Percentiles rank a stretch among this genome's conserved stretches.
Evolutionary conservation across 2,888 invertebrate genomes (phyloP).

Genomic region (Neria commutata): DNA sequence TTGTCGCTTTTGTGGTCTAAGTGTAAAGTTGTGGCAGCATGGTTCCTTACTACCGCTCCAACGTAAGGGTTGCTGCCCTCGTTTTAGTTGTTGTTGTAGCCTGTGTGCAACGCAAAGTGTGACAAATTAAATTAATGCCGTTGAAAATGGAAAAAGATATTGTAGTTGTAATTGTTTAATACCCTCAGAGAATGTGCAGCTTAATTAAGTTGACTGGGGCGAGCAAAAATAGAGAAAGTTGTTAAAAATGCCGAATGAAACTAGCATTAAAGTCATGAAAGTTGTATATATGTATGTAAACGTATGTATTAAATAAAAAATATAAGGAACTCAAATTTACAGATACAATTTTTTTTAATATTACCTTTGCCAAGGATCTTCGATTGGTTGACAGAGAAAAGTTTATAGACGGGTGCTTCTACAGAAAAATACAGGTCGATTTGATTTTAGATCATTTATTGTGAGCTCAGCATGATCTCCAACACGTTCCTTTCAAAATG

Average conservation of each 20-base stretch:
- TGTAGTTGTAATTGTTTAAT: slow-evolving; percentile 52
- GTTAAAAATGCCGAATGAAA: neutral
- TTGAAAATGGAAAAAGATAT: slow-evolving; percentile 41
- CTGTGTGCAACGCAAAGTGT: slow-evolving; percentile 37
- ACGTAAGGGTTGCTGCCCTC: slow-evolving; percentile 5
- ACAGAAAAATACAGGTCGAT: too few species aligned
- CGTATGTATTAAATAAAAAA: too few species aligned
- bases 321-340: too few species aligned
- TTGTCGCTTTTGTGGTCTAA: slow-evolving; percentile 21
- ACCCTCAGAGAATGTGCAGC: slow-evolving; percentile 33
- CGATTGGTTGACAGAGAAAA: too few species aligned
- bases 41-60: slow-evolving; percentile 1
- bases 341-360: too few species aligned
- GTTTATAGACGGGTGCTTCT: too few species aligned
- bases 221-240: neutral
- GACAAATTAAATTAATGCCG: slow-evolving; percentile 52
- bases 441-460: too few species aligned
- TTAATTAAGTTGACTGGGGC: slow-evolving; percentile 24
- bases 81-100: neutral
- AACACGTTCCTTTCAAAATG: too few species aligned
- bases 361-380: too few species aligned
- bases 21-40: slow-evolving; percentile 21
- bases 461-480: too few species aligned
- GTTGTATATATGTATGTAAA: too few species aligned
- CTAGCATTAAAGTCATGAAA: too few species aligned